phyloP scores from a whole-genome alignment of 2,888 invertebrate species.

The Ceraclea dissimilis region DNA sequence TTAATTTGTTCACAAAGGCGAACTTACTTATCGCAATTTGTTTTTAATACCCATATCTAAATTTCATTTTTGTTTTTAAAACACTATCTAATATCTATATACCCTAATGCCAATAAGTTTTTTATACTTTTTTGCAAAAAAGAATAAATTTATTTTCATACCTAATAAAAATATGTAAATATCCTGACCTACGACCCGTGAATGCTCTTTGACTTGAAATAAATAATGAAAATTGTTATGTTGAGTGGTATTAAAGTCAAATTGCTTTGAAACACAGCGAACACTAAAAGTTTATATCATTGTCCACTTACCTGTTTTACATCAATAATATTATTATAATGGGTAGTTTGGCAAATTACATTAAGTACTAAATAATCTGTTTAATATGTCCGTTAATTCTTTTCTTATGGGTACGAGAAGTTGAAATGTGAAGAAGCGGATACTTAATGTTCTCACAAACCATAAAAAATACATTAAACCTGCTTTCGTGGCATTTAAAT shows the following conservation, averaged over 20 bases:
- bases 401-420: neutral
- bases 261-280: neutral
- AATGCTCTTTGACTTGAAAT: too few species aligned
- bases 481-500: conserved; percentile 14
- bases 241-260: neutral
- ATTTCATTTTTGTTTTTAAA: too few species aligned
- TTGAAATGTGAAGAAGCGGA: neutral
- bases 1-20: too few species aligned
- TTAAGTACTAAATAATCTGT: conserved; percentile 8
- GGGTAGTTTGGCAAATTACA: conserved; percentile 16
- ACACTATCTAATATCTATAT: too few species aligned
- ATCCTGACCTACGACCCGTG: too few species aligned
- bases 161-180: too few species aligned
- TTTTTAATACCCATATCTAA: too few species aligned
- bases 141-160: too few species aligned
- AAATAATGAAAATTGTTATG: neutral
- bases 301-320: conserved; percentile 16
- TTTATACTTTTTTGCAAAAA: too few species aligned
- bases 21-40: too few species aligned
- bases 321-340: conserved; percentile 18
- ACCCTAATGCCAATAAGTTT: too few species aligned
- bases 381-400: conserved; percentile 1
- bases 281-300: neutral
- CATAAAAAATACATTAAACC: conserved; percentile 17
- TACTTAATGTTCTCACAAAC: conserved; percentile 5